A percentile compares a stretch with the other conserved stretches of the same genome.
These are phyloP conservation scores for Zaprionus lachaisei DNA, from an alignment of 1,140 invertebrate species.

Conservation along the genomic window DNA sequence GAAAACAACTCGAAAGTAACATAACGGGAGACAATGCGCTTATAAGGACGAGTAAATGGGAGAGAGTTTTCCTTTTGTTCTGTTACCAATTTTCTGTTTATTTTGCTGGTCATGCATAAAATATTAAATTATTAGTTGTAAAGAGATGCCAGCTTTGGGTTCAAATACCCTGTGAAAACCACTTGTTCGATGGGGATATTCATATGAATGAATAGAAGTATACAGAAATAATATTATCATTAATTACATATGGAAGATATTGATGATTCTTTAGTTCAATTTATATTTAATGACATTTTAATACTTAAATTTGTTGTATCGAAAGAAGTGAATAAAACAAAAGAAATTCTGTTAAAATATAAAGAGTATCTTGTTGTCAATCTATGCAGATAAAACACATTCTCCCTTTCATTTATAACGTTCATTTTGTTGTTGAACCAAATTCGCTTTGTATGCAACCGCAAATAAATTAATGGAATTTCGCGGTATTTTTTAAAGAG, in stretches of 20 bases:
- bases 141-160: constrained; percentile 49
- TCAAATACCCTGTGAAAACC: constrained; percentile 13
- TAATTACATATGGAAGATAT: too few species aligned
- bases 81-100: constrained; percentile 68
- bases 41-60: constrained; percentile 36
- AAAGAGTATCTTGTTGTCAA: neutral
- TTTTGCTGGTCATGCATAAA: constrained; percentile 79
- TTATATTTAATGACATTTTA: too few species aligned
- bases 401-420: constrained; percentile 11
- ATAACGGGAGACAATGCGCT: constrained; percentile 46
- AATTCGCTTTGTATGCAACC: constrained; percentile 39
- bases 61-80: constrained; percentile 42
- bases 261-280: too few species aligned
- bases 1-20: constrained; percentile 31
- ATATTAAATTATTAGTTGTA: constrained; percentile 81
- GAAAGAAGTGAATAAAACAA: too few species aligned
- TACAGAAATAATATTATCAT: neutral
- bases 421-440: constrained; percentile 34
- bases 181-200: neutral
- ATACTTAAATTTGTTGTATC: too few species aligned
- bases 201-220: neutral
- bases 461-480: constrained; percentile 56
- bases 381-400: neutral
- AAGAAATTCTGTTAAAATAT: too few species aligned
- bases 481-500: constrained; percentile 44